Conservation (phyloP, 2,113 vertebrate species). For the Martes martes region DNA sequence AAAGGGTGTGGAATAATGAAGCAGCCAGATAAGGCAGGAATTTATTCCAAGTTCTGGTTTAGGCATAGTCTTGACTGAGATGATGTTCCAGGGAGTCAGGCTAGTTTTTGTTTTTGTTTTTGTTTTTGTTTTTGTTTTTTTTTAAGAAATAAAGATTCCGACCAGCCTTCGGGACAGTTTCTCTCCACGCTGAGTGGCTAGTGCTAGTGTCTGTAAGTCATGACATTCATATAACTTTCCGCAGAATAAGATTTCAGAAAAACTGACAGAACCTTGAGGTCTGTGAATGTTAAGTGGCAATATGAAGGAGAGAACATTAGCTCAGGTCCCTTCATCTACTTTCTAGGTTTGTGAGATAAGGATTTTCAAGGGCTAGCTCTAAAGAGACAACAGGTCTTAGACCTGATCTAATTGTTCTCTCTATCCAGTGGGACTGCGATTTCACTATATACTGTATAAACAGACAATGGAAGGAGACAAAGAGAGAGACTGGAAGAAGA, state of each 20-base stretch:
- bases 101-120: neutral
- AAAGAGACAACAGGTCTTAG: neutral
- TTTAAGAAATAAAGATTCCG: neutral
- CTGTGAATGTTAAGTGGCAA: neutral
- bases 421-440: neutral
- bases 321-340: neutral
- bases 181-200: neutral
- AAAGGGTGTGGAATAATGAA: neutral
- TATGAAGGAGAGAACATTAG: neutral
- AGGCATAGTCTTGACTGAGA: neutral
- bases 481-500: neutral
- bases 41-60: neutral
- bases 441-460: neutral
- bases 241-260: neutral
- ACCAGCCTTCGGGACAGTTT: neutral
- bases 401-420: neutral
- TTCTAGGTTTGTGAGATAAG: neutral
- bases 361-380: neutral
- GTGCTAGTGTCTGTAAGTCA: neutral
- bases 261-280: neutral
- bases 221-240: neutral
- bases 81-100: neutral
- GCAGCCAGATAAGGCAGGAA: neutral
- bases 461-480: neutral
- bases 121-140: neutral